Conservation (phyloP, 2,113 vertebrate genomes). For the Leptobrachium ailaonicum region DNA sequence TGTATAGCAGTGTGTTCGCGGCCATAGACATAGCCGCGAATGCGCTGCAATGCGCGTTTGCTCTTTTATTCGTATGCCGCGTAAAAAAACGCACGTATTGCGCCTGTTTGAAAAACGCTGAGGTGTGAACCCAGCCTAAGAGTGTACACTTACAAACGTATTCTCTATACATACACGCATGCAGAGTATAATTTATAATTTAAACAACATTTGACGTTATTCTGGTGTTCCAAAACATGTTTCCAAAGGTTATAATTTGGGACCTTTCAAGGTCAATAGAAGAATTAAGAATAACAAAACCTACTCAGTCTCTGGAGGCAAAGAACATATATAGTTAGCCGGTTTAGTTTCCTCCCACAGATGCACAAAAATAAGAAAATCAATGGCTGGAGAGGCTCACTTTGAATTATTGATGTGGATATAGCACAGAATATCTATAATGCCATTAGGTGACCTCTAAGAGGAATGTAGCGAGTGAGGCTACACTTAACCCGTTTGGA, state of each 20-base stretch:
- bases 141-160: too few relatives aligned
- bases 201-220: too few relatives aligned
- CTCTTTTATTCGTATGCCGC: too few relatives aligned
- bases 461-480: conserved; percentile 48
- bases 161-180: too few relatives aligned
- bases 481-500: conserved; percentile 2
- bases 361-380: conserved; percentile 52
- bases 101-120: too few relatives aligned
- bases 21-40: too few relatives aligned
- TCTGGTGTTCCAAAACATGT: background rate
- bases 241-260: conserved; percentile 43
- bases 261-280: conserved; percentile 52
- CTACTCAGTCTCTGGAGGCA: conserved; percentile 20
- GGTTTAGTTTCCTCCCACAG: conserved; percentile 33
- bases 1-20: too few relatives aligned
- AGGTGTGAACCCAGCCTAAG: too few relatives aligned
- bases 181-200: too few relatives aligned
- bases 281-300: conserved; percentile 37
- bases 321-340: conserved; percentile 46
- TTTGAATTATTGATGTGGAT: conserved; percentile 61
- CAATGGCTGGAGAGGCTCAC: conserved; percentile 51
- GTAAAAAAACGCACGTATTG: too few relatives aligned
- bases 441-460: conserved; percentile 60
- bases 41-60: too few relatives aligned
- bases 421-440: conserved; percentile 59